Evolutionary conservation across 92 coral and sea anemone species (phyloP), one percentile per base, ranked within the genome.

Genomic region (Siderastrea radians): DNA sequence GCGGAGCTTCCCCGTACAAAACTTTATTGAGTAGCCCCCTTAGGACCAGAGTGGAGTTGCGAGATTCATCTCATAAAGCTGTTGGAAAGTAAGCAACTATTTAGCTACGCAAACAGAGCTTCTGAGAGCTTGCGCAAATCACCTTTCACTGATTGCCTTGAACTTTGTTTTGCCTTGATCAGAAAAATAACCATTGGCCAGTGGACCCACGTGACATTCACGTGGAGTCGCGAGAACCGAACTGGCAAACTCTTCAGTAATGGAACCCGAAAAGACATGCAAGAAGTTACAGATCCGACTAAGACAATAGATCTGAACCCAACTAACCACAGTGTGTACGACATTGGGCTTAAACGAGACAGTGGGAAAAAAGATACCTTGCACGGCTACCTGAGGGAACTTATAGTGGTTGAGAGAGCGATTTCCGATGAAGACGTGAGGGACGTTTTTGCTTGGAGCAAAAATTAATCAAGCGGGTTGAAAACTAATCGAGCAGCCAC

Each of bases 281-380:
- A n/a, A 46, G 0, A 0, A 6, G 17, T 16, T 13, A 1, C 15
- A 50, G 12, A 17, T 1, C 11, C 50, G 11, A 0, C 53, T 2
- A 2, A 0, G 8, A 51, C 4, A 4, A 14, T 81, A 45, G 85
- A 81, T 69, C 66, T 81, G 44, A 67, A 81, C 64, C 75, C 85
- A 5, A 52, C 63, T 51, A 65, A 45, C 14, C 85, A 81, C 52
- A 66, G 45, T 2, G 75, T 81, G 12, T 81, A 49, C 75, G 85
- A 81, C 85, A 81, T 81, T 16, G 85, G 85, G 76, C 75, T 81
- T 13, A 81, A 81, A 64, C 85, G 85, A 15, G 85, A 81, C 38
- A 0, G 5, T n/a, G 2, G 0, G 26, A 9, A 0, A 2, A 38
- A 66, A 11, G 4, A 12, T 4, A 64, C 74, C 26, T 81, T 81